Conservation (phyloP, 2,888 invertebrate species). For the Sthenelais limicola region DNA sequence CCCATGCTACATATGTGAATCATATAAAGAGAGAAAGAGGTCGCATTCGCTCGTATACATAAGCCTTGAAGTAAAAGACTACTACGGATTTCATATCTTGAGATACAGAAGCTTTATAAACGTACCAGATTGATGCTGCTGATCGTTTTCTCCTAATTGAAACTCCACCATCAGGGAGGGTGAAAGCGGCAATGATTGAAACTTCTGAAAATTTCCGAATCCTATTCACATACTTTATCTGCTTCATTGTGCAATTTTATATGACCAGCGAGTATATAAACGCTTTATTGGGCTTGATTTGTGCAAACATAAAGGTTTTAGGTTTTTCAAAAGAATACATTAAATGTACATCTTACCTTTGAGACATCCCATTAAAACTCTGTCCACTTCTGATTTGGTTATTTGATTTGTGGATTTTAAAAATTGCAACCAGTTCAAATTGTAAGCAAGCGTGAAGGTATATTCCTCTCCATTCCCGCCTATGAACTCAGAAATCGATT, state of each 20-base stretch:
- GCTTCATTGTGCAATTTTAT: too few species aligned
- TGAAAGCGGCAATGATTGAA: neutral
- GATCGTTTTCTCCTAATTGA: conserved; percentile 8
- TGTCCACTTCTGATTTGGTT: conserved; percentile 83
- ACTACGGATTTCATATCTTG: too few species aligned
- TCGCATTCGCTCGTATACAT: neutral
- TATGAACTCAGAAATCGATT: conserved; percentile 58
- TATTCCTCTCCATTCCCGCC: conserved; percentile 86
- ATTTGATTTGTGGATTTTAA: conserved; percentile 87
- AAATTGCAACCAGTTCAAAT: conserved; percentile 90
- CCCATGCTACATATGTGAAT: too few species aligned
- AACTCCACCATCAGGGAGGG: neutral
- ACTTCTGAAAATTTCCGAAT: too few species aligned
- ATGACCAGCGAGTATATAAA: too few species aligned
- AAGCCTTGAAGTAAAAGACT: neutral
- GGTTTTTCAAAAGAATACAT: too few species aligned
- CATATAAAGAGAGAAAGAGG: neutral
- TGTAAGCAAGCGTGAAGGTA: conserved; percentile 96
- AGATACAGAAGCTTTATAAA: too few species aligned
- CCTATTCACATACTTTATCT: too few species aligned
- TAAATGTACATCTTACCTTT: conserved; percentile 34
- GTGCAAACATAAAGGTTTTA: too few species aligned
- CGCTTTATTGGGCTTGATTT: too few species aligned
- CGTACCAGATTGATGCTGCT: too few species aligned
- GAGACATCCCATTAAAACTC: conserved; percentile 74